Percentiles rank a stretch among this genome's conserved stretches.
phyloP scores from a whole-genome alignment of 1,140 invertebrate genomes.

The Penaeus japonicus region DNA sequence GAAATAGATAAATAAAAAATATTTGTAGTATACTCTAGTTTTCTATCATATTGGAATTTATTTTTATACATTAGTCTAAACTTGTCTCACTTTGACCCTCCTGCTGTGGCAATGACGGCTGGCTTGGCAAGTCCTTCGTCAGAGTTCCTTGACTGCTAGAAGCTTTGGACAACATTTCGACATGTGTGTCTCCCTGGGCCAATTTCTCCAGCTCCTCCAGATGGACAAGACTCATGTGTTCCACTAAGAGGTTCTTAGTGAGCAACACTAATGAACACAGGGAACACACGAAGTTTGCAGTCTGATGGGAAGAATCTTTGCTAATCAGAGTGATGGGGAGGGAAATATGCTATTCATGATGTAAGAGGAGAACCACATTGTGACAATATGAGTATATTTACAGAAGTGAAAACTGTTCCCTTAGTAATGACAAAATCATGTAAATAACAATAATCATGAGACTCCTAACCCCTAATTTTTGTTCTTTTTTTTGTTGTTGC shows the following conservation, averaged over 20 bases:
- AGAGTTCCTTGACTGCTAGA: not conserved
- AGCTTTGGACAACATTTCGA: constrained; percentile 22
- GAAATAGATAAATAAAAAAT: not conserved
- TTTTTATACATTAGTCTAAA: no score
- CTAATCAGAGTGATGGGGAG: not conserved
- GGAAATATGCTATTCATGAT: not conserved
- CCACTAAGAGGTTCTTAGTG: constrained; percentile 55
- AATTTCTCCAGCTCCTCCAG: constrained; percentile 49
- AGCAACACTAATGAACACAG: constrained; percentile 57
- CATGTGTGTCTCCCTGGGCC: constrained; percentile 42
- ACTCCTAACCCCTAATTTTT: no score
- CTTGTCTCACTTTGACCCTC: not conserved
- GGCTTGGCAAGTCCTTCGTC: not conserved
- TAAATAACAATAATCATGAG: no score
- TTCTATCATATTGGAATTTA: no score
- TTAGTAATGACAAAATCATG: no score
- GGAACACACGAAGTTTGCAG: constrained; percentile 50
- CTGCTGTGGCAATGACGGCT: not conserved
- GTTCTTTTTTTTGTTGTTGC: no score
- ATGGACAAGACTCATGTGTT: constrained; percentile 54
- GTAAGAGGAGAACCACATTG: not conserved
- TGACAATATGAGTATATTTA: no score
- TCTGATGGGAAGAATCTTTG: constrained; percentile 14
- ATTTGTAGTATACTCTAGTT: not conserved
- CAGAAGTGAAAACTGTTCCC: no score